Conservation (phyloP, 2,888 invertebrate species). For the Oxyteleia sp. region DNA sequence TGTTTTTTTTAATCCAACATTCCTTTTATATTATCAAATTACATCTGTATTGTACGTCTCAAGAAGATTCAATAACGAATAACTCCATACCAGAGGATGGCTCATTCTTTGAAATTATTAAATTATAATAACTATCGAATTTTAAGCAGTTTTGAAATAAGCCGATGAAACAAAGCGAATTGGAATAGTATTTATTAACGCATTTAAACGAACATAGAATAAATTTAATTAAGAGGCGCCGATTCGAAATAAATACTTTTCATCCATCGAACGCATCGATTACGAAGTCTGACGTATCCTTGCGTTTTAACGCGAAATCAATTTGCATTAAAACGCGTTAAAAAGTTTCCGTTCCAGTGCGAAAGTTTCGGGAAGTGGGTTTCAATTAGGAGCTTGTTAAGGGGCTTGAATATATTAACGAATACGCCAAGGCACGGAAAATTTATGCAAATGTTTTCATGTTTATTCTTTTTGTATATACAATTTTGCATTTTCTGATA, state of each 20-base stretch:
- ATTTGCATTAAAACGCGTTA: conserved; percentile 27
- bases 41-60: no score
- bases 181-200: conserved; percentile 22
- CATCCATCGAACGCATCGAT: conserved; percentile 3
- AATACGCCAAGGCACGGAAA: conserved; percentile 5
- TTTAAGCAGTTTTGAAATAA: no score
- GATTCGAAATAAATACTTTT: conserved; percentile 1
- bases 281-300: conserved; percentile 9
- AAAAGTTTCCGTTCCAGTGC: conserved; percentile 26
- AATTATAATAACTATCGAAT: no score
- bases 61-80: no score
- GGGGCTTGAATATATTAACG: conserved; percentile 25
- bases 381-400: conserved; percentile 37
- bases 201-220: conserved; percentile 16
- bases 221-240: conserved; percentile 17
- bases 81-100: no score
- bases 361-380: conserved; percentile 14
- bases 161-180: no score
- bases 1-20: no score
- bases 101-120: no score
- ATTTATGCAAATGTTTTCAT: conserved; percentile 23
- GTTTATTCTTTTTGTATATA: conserved; percentile 1
- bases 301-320: conserved; percentile 20
- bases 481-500: background rate
- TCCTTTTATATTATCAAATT: no score